Evolutionary conservation across 2,797 vertebrate genomes (phyloP).

Genomic region (Onychomys torridus): DNA sequence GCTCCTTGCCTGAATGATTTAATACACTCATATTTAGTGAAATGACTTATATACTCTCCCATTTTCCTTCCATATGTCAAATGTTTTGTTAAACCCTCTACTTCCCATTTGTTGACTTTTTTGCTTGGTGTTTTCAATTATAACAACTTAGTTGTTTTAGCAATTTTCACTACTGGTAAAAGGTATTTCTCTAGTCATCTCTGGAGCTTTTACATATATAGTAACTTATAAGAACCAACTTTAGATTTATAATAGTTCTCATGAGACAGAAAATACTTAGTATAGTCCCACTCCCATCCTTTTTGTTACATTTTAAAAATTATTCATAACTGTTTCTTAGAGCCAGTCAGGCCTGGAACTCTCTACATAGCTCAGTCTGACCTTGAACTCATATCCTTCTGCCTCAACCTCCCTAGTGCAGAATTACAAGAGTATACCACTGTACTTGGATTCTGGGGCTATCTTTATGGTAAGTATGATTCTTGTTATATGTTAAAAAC

Average conservation of each 20-base stretch:
- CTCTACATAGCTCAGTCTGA: background rate
- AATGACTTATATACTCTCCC: background rate
- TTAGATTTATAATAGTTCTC: background rate
- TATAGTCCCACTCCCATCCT: background rate
- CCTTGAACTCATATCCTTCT: background rate
- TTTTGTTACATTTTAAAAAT: background rate
- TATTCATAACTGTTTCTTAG: background rate
- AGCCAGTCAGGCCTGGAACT: background rate
- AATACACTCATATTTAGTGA: background rate
- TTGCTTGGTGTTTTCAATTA: background rate
- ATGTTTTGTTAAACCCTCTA: background rate
- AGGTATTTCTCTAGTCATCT: background rate
- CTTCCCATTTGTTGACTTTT: background rate
- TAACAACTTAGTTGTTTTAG: background rate
- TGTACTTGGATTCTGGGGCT: background rate
- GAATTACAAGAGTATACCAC: background rate
- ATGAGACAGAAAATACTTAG: background rate
- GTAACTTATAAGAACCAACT: background rate
- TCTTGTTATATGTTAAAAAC: background rate
- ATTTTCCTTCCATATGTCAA: background rate
- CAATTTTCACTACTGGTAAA: background rate
- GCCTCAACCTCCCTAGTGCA: background rate
- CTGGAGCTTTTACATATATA: background rate
- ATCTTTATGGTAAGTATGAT: background rate
- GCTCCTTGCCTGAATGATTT: background rate